Evolutionary conservation across 2,888 invertebrate genomes (phyloP).

Genomic region (Eristalis arbustorum): DNA sequence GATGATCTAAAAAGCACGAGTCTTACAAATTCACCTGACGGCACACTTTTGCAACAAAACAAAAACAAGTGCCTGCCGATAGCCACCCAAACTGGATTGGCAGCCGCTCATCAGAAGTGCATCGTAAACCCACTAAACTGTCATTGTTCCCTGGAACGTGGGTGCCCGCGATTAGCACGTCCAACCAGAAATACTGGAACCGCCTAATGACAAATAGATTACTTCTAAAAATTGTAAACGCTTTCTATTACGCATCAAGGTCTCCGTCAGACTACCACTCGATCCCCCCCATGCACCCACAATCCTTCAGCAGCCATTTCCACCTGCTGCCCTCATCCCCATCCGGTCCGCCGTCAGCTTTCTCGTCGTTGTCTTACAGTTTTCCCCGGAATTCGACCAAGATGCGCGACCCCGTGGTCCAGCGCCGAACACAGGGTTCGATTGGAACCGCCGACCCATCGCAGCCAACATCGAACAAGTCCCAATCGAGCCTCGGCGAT

Average conservation of each 20-base stretch:
- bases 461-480: conserved; percentile 61
- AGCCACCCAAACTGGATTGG: neutral
- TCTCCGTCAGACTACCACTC: neutral
- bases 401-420: neutral
- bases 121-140: neutral
- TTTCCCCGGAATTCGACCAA: conserved; percentile 41
- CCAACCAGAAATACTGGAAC: neutral
- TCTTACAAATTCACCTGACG: too few species aligned
- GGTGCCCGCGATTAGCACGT: neutral
- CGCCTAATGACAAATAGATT: neutral
- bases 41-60: too few species aligned
- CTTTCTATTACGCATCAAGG: neutral
- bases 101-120: too few species aligned
- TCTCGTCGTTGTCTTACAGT: conserved; percentile 30
- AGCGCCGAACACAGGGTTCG: neutral
- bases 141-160: neutral
- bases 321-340: neutral
- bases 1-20: neutral
- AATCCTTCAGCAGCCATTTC: neutral
- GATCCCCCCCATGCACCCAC: neutral
- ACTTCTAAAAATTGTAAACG: neutral
- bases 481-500: conserved; percentile 50
- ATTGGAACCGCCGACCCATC: neutral
- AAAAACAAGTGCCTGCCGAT: too few species aligned
- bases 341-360: conserved; percentile 25